Evolutionary conservation across 1,140 invertebrate genomes (phyloP), one percentile per base, ranked within the genome.

Genomic region (Macrotrachela quadricornifera): DNA sequence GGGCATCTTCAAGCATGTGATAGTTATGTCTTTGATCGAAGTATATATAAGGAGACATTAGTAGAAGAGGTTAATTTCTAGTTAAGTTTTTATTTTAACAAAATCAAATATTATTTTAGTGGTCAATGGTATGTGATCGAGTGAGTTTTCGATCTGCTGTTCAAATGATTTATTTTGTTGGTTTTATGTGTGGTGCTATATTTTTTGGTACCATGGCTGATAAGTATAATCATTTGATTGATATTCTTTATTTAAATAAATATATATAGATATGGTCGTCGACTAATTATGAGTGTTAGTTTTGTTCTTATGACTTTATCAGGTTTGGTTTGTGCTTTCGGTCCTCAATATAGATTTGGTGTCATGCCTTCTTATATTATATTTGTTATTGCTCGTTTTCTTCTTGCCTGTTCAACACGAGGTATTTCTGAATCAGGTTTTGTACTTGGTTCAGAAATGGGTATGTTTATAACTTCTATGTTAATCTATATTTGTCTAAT

Each of bases 131-230:
- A 14, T 52, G 51, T 40, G 16, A 16, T 18, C 42, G 44, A 17
- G 46, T 42, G n/a, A 38, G 44, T n/a, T 44, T 39, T 37, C 46
- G 40, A 37, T 42, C 42, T 13, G 15, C 51, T 39, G 44, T 46
- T 16, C 53, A 54, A 38, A 49, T 46, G 16, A 21, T 49, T 21
- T 54, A 54, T 43, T 54, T 54, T 54, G 36, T 46, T 46, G 53
- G 53, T 13, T 49, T 42, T 44, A 18, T 54, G 42, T 17, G 48
- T 37, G 53, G 53, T 10, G 48, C 53, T 3, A 38, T 54, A 37
- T 14, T 54, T 8, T 40, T 54, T 39, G 53, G 53, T 42, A 49
- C 43, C 10, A 38, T 54, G 40, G 46, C 53, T 44, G 53, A 54
- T 46, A 44, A 54, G 51, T 53, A 53, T 41, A 41, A 41, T 6